A percentile compares a stretch with the other conserved stretches of the same genome.
Evolutionary conservation across 2,888 invertebrate species (phyloP).

Genomic region (Scaptomyza cyrtandrae): DNA sequence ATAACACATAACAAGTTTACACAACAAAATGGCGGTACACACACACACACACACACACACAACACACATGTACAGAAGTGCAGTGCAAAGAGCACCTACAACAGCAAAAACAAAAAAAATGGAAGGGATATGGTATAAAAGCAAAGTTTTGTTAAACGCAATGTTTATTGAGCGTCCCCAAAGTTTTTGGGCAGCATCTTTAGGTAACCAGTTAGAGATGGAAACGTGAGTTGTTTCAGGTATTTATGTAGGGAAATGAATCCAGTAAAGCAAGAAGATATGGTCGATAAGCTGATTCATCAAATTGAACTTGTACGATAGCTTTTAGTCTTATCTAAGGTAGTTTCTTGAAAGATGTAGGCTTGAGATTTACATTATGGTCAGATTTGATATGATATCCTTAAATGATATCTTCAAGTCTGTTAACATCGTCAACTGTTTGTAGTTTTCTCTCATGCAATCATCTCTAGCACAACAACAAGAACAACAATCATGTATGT

Average conservation of each 20-base stretch:
- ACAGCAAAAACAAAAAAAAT: conserved; percentile 28
- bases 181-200: conserved; percentile 50
- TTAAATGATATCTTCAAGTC: neutral
- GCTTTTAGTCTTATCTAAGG: too few species aligned
- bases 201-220: conserved; percentile 39
- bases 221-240: conserved; percentile 15
- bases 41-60: conserved; percentile 2
- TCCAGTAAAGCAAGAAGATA: too few species aligned
- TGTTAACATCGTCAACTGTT: neutral
- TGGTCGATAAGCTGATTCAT: too few species aligned
- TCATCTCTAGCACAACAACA: conserved; percentile 14
- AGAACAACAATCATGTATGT: conserved; percentile 11
- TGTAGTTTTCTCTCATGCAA: conserved; percentile 2
- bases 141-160: conserved; percentile 69
- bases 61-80: conserved; percentile 47
- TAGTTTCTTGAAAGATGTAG: too few species aligned
- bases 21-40: conserved; percentile 71
- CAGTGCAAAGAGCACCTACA: conserved; percentile 58
- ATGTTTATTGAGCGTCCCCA: conserved; percentile 73
- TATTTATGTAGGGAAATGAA: too few species aligned
- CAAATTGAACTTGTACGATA: too few species aligned
- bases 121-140: conserved; percentile 29
- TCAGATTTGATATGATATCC: too few species aligned
- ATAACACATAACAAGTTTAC: conserved; percentile 55
- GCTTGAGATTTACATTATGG: too few species aligned